Evolutionary conservation across 2,888 invertebrate genomes (phyloP).

Genomic region (Dolomedes plantarius): DNA sequence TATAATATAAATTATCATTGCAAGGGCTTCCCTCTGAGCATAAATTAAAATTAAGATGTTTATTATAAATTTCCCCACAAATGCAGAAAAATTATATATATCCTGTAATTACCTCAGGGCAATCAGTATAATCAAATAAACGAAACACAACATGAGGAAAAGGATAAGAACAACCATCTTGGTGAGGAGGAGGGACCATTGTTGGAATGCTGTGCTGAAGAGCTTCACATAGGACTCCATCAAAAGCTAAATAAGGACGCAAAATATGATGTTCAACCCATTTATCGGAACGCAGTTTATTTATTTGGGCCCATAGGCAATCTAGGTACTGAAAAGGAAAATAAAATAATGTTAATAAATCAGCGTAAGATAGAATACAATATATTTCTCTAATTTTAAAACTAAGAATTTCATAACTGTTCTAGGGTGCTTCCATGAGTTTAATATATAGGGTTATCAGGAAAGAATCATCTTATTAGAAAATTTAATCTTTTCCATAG

Average conservation of each 20-base stretch:
- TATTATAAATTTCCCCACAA: no score
- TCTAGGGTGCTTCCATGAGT: no score
- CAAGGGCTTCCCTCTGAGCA: no score
- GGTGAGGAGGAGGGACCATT: slow-evolving; percentile 94
- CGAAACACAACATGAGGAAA: slow-evolving; percentile 95
- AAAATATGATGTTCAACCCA: slow-evolving; percentile 98
- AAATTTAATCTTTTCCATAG: no score
- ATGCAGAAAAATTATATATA: no score
- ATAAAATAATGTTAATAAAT: no score
- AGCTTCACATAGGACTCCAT: slow-evolving; percentile 95
- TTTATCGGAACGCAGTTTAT: slow-evolving; percentile 92
- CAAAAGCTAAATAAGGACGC: slow-evolving; percentile 96
- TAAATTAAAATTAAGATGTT: no score
- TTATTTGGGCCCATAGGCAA: slow-evolving; percentile 95
- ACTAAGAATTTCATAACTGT: no score
- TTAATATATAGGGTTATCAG: no score
- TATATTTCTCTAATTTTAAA: neutral
- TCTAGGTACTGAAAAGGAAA: slow-evolving; percentile 85
- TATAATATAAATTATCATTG: no score
- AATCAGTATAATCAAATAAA: slow-evolving; percentile 98
- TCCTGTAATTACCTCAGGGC: slow-evolving; percentile 83
- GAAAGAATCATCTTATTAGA: no score
- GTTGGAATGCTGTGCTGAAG: slow-evolving; percentile 95
- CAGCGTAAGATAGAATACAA: neutral
- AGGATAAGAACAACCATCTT: slow-evolving; percentile 92